Evolutionary conservation across 2,797 vertebrate genomes (phyloP).

Genomic region (Rhinatrema bivittatum): DNA sequence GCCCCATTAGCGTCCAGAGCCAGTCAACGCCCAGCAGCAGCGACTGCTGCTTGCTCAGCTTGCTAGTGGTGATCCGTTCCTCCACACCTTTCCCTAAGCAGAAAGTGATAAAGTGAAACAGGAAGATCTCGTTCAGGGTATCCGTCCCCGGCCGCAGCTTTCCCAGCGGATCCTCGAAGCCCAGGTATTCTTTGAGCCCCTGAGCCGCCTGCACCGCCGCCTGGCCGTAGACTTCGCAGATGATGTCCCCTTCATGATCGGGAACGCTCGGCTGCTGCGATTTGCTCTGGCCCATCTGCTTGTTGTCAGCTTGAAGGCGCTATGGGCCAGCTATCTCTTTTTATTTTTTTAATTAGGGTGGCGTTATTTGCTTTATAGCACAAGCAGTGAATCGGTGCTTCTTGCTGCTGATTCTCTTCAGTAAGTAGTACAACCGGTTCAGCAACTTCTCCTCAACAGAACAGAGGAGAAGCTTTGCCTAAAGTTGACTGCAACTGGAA

Average conservation of each 20-base stretch:
- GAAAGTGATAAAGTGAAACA: conserved; percentile 44
- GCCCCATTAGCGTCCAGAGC: conserved; percentile 39
- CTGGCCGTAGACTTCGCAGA: conserved; percentile 36
- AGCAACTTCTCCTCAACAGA: too few species aligned
- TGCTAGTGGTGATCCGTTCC: conserved; percentile 28
- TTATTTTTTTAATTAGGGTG: too few species aligned
- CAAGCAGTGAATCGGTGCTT: too few species aligned
- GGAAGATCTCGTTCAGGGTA: conserved; percentile 36
- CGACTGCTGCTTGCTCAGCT: conserved; percentile 45
- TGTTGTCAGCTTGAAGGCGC: too few species aligned
- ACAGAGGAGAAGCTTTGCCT: too few species aligned
- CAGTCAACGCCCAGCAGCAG: conserved; percentile 34
- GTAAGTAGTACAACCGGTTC: too few species aligned
- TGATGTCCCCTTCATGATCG: conserved; percentile 19
- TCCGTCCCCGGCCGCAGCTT: conserved; percentile 27
- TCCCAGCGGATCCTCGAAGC: conserved; percentile 40
- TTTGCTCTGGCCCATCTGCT: conserved; percentile 38
- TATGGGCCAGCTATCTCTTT: too few species aligned
- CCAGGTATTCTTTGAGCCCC: conserved; percentile 42
- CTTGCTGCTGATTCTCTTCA: too few species aligned
- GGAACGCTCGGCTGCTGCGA: conserved; percentile 3
- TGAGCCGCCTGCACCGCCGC: conserved; percentile 22
- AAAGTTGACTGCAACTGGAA: too few species aligned
- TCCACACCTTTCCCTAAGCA: conserved; percentile 30
- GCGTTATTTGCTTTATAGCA: too few species aligned